Conservation (phyloP, 2,113 vertebrate genomes). For the Girardinichthys multiradiatus region DNA sequence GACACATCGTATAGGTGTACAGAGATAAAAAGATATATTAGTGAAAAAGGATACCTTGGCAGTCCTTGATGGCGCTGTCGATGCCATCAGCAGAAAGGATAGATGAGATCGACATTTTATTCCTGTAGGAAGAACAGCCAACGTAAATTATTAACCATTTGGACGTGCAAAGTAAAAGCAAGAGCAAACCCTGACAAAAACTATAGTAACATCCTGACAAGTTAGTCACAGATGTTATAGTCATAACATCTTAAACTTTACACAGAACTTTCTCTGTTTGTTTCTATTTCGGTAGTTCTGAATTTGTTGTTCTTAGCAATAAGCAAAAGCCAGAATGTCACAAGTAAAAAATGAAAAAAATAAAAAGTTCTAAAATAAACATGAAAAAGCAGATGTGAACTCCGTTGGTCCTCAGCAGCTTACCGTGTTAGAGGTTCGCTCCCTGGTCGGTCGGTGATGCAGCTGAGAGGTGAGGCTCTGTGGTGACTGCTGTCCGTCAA, state of each 20-base stretch:
- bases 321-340: background rate
- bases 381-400: background rate
- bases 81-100: slow-evolving; percentile 92
- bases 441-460: slow-evolving; percentile 71
- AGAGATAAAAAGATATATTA: slow-evolving; percentile 39
- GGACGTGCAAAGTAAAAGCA: slow-evolving; percentile 12
- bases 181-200: background rate
- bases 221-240: too few species aligned
- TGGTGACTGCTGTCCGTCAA: slow-evolving; percentile 73
- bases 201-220: too few species aligned
- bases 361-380: background rate
- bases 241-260: background rate
- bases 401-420: slow-evolving; percentile 28
- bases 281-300: background rate
- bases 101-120: slow-evolving; percentile 92
- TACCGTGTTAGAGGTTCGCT: slow-evolving; percentile 68
- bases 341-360: background rate
- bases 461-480: slow-evolving; percentile 74
- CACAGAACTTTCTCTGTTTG: background rate
- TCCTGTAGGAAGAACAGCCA: slow-evolving; percentile 76
- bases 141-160: slow-evolving; percentile 69
- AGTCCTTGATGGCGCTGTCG: slow-evolving; percentile 91
- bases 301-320: background rate
- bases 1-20: background rate
- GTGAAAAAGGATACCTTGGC: slow-evolving; percentile 88